A percentile compares a stretch with the other conserved stretches of the same genome.
Evolutionary conservation across 2,113 vertebrate genomes (phyloP).

Genomic region (Quiscalus mexicanus): DNA sequence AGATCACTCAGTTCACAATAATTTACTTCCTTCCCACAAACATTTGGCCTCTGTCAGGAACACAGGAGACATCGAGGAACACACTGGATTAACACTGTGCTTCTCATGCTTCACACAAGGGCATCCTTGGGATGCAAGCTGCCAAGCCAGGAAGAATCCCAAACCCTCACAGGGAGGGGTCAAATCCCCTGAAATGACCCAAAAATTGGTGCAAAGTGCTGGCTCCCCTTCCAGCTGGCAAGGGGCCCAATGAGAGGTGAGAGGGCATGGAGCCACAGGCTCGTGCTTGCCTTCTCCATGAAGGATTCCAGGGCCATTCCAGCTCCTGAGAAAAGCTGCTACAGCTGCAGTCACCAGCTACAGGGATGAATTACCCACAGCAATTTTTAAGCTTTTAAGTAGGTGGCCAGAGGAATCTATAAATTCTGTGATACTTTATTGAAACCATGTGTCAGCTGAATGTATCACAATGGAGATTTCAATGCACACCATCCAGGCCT

Average conservation of each 20-base stretch:
- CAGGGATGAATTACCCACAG: not conserved
- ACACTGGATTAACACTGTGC: not conserved
- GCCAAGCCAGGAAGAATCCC: not conserved
- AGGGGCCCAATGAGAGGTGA: not conserved
- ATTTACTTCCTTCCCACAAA: not conserved
- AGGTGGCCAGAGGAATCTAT: not conserved
- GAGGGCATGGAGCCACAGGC: not conserved
- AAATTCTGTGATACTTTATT: not conserved
- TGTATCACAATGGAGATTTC: not conserved
- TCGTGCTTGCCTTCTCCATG: rapidly evolving
- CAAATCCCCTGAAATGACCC: not conserved
- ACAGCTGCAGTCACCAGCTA: not conserved
- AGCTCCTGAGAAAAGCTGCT: not conserved
- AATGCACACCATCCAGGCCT: not conserved
- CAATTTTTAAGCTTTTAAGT: not conserved
- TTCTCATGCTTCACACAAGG: not conserved
- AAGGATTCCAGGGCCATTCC: not conserved
- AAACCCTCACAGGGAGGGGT: not conserved
- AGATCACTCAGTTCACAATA: not conserved
- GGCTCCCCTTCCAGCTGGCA: not conserved
- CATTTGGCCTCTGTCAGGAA: not conserved
- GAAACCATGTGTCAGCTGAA: not conserved
- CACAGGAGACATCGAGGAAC: not conserved
- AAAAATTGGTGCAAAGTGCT: not conserved
- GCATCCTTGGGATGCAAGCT: not conserved